phyloP scores from a whole-genome alignment of 92 coral and sea anemone species.

The Porites divaricata region DNA sequence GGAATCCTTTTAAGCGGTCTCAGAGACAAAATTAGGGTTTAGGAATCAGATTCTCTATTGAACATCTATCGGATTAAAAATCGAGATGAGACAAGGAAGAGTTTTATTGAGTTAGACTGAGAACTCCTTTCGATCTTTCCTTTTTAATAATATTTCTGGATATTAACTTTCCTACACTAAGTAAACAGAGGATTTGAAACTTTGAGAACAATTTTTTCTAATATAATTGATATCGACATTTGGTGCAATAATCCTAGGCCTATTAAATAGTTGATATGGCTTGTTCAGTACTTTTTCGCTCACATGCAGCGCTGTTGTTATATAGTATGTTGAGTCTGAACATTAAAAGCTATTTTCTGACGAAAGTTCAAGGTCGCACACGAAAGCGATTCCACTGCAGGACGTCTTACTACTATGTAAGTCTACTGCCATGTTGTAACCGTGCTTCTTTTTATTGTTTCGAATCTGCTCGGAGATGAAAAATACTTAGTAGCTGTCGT shows the following conservation, averaged over 20 bases:
- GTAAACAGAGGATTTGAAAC: neutral
- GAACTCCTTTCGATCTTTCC: neutral
- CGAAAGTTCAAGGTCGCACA: conserved; percentile 14
- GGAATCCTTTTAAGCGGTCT: neutral
- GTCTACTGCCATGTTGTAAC: conserved; percentile 13
- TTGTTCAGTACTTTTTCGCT: neutral
- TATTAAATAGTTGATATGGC: neutral
- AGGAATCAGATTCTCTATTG: neutral
- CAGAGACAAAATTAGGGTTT: neutral
- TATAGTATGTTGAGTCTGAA: neutral
- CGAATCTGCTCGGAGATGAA: neutral
- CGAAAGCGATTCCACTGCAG: neutral
- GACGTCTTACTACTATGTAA: conserved; percentile 5
- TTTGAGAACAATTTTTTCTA: neutral
- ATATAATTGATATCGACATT: neutral
- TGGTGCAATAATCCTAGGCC: neutral
- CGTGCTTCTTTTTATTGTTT: neutral
- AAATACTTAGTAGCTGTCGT: neutral
- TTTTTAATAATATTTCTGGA: neutral
- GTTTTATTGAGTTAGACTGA: neutral
- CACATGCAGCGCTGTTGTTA: neutral
- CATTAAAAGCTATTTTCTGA: neutral
- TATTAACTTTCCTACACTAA: neutral
- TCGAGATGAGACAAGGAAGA: neutral
- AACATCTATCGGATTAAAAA: neutral